A percentile compares a stretch with the other conserved stretches of the same genome.
Conservation (phyloP, 2,113 vertebrate species). For the Guaruba guarouba region DNA sequence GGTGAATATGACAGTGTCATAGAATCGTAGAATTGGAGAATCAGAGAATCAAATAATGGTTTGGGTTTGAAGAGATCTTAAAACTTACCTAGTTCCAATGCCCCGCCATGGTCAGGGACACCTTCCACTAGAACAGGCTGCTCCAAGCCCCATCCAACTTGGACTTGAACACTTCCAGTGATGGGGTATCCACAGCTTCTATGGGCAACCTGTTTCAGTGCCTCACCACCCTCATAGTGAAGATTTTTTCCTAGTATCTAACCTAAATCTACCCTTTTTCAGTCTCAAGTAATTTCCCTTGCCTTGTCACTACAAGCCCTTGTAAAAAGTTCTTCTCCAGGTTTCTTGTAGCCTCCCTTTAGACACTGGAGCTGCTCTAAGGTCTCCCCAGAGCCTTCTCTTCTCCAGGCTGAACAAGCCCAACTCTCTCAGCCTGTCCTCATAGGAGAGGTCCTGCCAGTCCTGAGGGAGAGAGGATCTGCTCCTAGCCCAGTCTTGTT, state of each 20-base stretch:
- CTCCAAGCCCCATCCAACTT: not conserved
- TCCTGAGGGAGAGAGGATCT: fast-evolving
- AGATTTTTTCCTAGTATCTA: not conserved
- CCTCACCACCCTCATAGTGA: not conserved
- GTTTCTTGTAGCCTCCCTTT: not conserved
- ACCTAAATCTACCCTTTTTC: not conserved
- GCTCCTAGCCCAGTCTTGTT: not conserved
- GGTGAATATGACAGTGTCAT: not conserved
- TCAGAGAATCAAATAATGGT: not conserved
- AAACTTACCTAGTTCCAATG: not conserved
- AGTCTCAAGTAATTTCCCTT: not conserved
- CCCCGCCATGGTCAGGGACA: not conserved
- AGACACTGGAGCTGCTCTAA: not conserved
- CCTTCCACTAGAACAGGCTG: not conserved
- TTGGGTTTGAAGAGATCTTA: not conserved
- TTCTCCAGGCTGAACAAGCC: not conserved
- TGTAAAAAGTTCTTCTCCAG: not conserved
- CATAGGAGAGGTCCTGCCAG: not conserved
- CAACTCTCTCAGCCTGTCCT: not conserved
- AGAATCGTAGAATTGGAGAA: not conserved
- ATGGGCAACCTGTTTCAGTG: not conserved
- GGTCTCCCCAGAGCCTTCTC: not conserved
- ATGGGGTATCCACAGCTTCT: not conserved
- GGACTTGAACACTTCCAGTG: not conserved
- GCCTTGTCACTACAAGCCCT: not conserved